Base-by-base conservation (phyloP, 2,113 vertebrate genomes). In the Erinaceus europaeus region DNA sequence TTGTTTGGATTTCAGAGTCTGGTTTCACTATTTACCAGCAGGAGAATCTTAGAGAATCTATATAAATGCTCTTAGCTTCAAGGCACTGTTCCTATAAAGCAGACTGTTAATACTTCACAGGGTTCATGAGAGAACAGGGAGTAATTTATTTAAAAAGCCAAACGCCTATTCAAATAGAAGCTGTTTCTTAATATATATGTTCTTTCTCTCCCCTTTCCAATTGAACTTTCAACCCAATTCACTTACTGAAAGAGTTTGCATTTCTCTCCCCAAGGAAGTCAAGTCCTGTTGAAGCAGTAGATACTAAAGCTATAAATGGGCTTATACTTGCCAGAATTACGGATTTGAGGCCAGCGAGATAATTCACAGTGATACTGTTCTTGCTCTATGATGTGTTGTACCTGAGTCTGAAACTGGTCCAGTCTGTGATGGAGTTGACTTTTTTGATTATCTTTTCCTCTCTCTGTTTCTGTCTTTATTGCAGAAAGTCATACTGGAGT, bases 1-100 rank as follows among this genome's bases (percentile, higher is more conserved):
- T 73, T 91, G 71, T 89, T 93, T 90, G 46, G 36, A 85, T 55
- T 64, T 62, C 46, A 61, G 78, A 25, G 8, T 93, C 71, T 34
- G 62, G 40, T 93, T 92, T 90, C 83, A 92, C 53, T 71, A 36
- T 68, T 82, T 71, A 48, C 38, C 78, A 50, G 23, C 44, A 78
- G 15, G 17, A 23, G 12, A 71, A 90, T 25, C 59, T 92, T 85
- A 67, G 44, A 21, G 61, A 78, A 82, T 38, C 75, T 72, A 55
- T 27, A 55, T 88, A 88, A 91, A 76, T 20, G 42, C 34, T 75
- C 20, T 90, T 32, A 76, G 44, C 40, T 88, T 93, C 80, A 85
- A 86, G 75, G 38, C 67, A 57, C 1, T 46, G 75, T 50, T 62
- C 57, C 55, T 75, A 90, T 92, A 90, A 91, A 93, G 79, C 11